Percentiles rank a stretch among this genome's conserved stretches.
Evolutionary conservation across 2,797 vertebrate species (phyloP).

Genomic region (Scleropages formosus): DNA sequence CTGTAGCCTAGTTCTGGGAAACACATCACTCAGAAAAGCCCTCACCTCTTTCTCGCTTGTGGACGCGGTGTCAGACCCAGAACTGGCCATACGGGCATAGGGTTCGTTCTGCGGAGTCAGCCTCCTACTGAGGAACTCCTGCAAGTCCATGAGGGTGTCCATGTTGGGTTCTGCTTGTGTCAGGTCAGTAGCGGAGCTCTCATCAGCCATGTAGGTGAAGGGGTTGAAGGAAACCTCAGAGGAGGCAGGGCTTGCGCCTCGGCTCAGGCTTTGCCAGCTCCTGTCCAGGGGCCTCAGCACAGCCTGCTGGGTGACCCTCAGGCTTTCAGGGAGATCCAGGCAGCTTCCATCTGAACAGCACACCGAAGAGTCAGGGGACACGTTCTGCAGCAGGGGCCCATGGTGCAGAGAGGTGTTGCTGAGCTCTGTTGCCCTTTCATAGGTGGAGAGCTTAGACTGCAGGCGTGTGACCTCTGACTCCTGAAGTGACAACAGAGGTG

Average conservation of each 20-base stretch:
- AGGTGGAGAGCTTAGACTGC: conserved; percentile 67
- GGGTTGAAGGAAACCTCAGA: conserved; percentile 77
- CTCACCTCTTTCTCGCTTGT: neutral
- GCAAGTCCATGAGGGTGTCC: conserved; percentile 64
- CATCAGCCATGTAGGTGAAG: conserved; percentile 68
- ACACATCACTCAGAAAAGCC: neutral
- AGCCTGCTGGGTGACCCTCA: conserved; percentile 48
- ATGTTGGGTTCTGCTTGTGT: conserved; percentile 42
- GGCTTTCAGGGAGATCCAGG: conserved; percentile 66
- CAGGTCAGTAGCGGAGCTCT: conserved; percentile 36
- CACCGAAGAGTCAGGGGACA: conserved; percentile 39
- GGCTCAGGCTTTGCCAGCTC: conserved; percentile 39
- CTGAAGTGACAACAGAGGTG: conserved; percentile 43
- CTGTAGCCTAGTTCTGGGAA: neutral
- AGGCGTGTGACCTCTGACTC: conserved; percentile 73
- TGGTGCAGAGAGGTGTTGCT: conserved; percentile 40
- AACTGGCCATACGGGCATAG: conserved; percentile 44
- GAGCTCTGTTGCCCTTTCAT: conserved; percentile 57
- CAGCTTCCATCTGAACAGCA: conserved; percentile 57
- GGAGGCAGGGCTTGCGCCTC: conserved; percentile 42
- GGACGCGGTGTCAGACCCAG: neutral
- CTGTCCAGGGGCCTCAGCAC: conserved; percentile 15
- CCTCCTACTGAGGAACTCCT: conserved; percentile 69
- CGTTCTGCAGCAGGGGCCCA: neutral
- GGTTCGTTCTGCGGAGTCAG: conserved; percentile 65